Evolutionary conservation across 2,113 vertebrate species (phyloP), one percentile per base, ranked within the genome.

Genomic region (Vireo altiloquus): DNA sequence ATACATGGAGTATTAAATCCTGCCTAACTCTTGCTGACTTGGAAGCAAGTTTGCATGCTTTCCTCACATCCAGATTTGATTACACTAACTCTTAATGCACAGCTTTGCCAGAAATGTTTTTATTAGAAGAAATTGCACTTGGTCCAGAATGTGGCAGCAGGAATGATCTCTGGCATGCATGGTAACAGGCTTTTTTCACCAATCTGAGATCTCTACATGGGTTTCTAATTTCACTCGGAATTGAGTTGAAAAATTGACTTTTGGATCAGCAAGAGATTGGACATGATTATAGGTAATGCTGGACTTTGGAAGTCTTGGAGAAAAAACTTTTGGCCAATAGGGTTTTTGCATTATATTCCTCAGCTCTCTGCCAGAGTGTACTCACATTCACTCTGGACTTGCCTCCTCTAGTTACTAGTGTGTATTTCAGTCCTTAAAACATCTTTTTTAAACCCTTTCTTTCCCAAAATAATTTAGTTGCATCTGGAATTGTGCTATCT

Each of bases 11-110:
- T 91, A 97, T 96, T 96, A 95, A 97, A 97, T 90, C 92, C 95
- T 96, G 93, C 89, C 81, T 95, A 97, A 93, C 95, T 97, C 90
- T 97, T 96, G 92, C 96, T 97, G 97, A 96, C 96, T 98, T 98
- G 95, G 93, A 97, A 97, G 93, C 90, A 72, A 89, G 82, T 54
- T 93, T 97, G 92, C 97, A 96, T 95, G 92, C 94, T 95, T 97
- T 97, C 96, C 94, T 98, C 96, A 95, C 60, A 97, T 97, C 92
- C 96, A 98, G 96, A 97, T 97, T 97, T 82, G 64, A 97, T 98
- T 95, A 97, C 88, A 94, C 94, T 94, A 92, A 94, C 86, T 95
- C 86, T 90, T 93, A 92, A 82, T 77, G 78, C 46, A 80, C 90
- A 95, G 75, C 91, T 83, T 68, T 93, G 97, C 97, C 97, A 97